Conservation (phyloP, 2,113 vertebrate genomes). For the Sterrhoptilus dennistouni region DNA sequence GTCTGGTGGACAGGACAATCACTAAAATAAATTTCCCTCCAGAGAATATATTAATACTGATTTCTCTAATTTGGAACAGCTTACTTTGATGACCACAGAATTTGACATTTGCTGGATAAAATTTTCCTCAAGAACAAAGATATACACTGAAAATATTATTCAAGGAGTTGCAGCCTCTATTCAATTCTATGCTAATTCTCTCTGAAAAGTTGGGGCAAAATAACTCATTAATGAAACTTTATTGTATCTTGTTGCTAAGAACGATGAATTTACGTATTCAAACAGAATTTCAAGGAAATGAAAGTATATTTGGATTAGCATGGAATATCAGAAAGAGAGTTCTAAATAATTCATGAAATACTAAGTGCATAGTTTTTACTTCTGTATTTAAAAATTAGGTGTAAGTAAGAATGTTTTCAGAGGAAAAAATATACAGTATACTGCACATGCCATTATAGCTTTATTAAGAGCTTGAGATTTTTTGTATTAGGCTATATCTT, state of each 20-base stretch:
- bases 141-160: not conserved
- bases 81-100: constrained; percentile 3
- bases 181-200: not conserved
- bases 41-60: constrained; percentile 24
- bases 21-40: not conserved
- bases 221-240: not conserved
- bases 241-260: not conserved
- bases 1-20: not conserved
- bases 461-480: not conserved
- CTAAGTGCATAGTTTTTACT: not conserved
- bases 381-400: not conserved
- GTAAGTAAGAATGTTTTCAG: not conserved
- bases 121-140: not conserved
- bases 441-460: not conserved
- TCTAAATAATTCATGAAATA: not conserved
- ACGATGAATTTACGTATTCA: not conserved
- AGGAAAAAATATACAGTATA: not conserved
- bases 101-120: constrained; percentile 37
- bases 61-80: constrained; percentile 21
- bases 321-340: not conserved
- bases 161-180: not conserved
- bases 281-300: not conserved
- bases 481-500: not conserved
- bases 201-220: not conserved
- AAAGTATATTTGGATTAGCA: not conserved